Base-by-base conservation (phyloP, 1,140 invertebrate genomes). In the Carcinoscorpius rotundicauda region DNA sequence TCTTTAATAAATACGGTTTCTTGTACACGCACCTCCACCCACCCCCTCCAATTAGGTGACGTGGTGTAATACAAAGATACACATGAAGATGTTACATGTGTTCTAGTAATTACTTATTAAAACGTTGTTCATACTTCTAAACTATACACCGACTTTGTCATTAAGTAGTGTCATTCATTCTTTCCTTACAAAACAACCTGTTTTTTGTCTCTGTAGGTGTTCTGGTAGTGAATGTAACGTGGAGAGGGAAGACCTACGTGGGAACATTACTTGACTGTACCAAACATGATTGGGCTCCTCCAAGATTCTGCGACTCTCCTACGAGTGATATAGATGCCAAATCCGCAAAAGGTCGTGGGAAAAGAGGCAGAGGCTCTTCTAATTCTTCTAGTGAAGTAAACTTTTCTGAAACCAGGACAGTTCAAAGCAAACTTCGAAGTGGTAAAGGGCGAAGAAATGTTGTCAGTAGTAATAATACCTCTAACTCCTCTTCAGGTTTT, bases 211-310 rank as follows among this genome's bases (percentile, higher is more conserved):
- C 29, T 29, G 53, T 81, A 96, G 92, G 93, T 76, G 90, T 98
- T 6, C 81, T 98, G 71, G 94, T 98, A 5, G 93, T 98, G 11
- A 98, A 98, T 79, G 93, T 98, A 49, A 98, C 94, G 65, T 98
- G 96, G 96, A 82, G 95, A 76, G 95, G 94, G 66, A 98, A 98
- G 78, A 98, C 94, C 6, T 98, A 97, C 78, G 93, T 98, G 49
- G 96, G 96, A 49, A 97, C 95, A 10, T 78, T 98, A 64, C 78
- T 98, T 68, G 96, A 98, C 79, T 95, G 93, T 74, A 97, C 94
- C 53, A 85, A 91, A 72, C 93, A 97, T 78, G 93, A 97, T 75
- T 98, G 94, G 93, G 93, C 93, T 66, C 93, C 94, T 63, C 93
- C 93, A 70, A 86, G 93, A 78, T 95, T 96, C 80, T 97, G 93